Evolutionary conservation across 2,797 vertebrate genomes (phyloP).

Genomic region (Micrastur ruficollis): DNA sequence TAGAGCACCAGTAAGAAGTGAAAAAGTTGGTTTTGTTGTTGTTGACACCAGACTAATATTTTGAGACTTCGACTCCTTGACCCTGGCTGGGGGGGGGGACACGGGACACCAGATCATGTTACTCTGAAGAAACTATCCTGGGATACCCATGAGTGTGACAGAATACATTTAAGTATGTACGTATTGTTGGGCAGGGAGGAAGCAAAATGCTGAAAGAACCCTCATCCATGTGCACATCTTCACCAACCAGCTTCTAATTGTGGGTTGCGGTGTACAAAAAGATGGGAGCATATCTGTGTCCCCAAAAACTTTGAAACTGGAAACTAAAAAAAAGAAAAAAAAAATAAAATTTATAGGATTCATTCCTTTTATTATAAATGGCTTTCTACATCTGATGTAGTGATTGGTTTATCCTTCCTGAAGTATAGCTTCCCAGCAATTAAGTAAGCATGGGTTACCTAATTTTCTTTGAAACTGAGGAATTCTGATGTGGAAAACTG

Average conservation of each 20-base stretch:
- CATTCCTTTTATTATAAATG: neutral
- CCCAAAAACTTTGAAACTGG: neutral
- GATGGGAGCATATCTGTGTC: neutral
- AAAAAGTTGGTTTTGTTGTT: neutral
- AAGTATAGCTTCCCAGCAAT: neutral
- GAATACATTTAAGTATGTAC: neutral
- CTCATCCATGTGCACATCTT: neutral
- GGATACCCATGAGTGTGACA: neutral
- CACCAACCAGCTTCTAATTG: neutral
- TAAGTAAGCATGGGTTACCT: neutral
- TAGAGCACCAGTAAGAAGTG: neutral
- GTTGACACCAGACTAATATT: neutral
- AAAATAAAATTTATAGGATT: neutral
- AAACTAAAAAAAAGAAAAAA: neutral
- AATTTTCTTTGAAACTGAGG: neutral
- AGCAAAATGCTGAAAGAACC: neutral
- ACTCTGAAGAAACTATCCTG: neutral
- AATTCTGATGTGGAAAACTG: neutral
- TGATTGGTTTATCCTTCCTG: neutral
- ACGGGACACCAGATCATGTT: neutral
- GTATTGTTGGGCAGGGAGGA: neutral
- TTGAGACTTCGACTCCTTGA: neutral
- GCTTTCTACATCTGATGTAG: neutral
- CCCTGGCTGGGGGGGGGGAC: fast-evolving
- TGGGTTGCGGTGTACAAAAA: neutral